These are phyloP conservation scores for Phalangium opilio DNA, from an alignment of 2,888 invertebrate species.

Conservation along the genomic window DNA sequence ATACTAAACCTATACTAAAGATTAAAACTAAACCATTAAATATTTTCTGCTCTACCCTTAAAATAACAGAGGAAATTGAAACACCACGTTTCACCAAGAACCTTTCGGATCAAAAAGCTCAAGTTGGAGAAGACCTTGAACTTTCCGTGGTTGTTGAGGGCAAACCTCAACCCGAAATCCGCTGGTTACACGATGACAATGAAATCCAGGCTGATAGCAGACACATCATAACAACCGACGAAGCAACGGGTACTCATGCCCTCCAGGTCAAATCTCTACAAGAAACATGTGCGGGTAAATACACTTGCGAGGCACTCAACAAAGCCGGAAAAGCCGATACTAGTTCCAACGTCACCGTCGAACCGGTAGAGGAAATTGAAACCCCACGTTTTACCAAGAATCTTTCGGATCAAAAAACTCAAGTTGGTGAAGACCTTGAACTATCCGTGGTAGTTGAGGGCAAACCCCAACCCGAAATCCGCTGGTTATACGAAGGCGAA, in stretches of 20 bases:
- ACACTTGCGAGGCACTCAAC: constrained; percentile 70
- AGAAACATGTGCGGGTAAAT: constrained; percentile 61
- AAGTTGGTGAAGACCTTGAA: neutral
- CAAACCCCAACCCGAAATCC: neutral
- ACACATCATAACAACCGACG: neutral
- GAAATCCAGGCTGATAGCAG: neutral
- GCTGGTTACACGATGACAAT: constrained; percentile 3
- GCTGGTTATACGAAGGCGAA: neutral
- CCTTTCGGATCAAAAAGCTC: constrained; percentile 34
- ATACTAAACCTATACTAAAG: too few species aligned
- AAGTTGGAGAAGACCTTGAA: constrained; percentile 38
- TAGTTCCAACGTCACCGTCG: constrained; percentile 7
- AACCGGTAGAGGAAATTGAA: too few species aligned
- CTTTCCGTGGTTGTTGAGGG: neutral
- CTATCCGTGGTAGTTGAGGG: neutral
- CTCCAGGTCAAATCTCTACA: constrained; percentile 54
- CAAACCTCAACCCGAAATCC: neutral
- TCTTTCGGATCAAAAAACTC: too few species aligned
- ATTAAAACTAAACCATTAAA: constrained; percentile 45
- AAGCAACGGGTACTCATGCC: constrained; percentile 7
- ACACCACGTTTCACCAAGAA: too few species aligned
- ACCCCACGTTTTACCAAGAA: too few species aligned
- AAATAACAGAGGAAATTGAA: too few species aligned
- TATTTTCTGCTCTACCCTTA: constrained; percentile 67
- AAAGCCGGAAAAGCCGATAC: constrained; percentile 27